Evolutionary conservation across 2,888 invertebrate genomes (phyloP), one percentile per base, ranked within the genome.

Genomic region (Crematogaster levior): DNA sequence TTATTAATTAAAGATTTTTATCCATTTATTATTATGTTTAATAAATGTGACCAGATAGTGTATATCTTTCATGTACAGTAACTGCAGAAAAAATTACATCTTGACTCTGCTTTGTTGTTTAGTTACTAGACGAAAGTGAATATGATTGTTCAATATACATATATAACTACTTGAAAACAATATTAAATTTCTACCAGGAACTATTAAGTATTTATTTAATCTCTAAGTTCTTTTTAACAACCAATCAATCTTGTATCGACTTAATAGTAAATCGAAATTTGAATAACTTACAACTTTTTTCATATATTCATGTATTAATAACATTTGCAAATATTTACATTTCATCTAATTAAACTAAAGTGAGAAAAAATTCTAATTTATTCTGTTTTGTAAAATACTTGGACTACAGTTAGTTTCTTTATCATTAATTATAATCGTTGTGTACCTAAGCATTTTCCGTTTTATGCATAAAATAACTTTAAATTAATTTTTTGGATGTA

Each of bases 181-280:
- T n/a, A n/a, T n/a, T n/a, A n/a, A n/a, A n/a, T n/a, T n/a, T n/a
- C n/a, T n/a, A n/a, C n/a, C n/a, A n/a, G n/a, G n/a, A n/a, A n/a
- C n/a, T n/a, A 43, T 58, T 72, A 56, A 70, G 40, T 58, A 30
- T 43, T 30, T 56, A 56, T 56, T 40, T 21, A 9, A 40, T 37
- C 18, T 73, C 30, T 7, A 58, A 40, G 21, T 73, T 73, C n/a
- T n/a, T 30, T 73, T 73, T 58, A 73, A 46, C 46, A 46, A 46
- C 1, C 5, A 34, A n/a, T 27, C 3, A 43, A 7, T 72, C 15
- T 56, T 40, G 5, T 30, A 43, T 56, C 30, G 7, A n/a, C n/a
- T n/a, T 12, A n/a, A 2, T 56, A n/a, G 56, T 37, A 70, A 24
- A 56, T 70, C n/a, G 70, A 21, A 27, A 72, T 7, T 27, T 40